These are phyloP conservation scores for Rhea americana DNA, from an alignment of 2,113 vertebrate genomes.

Conservation along the genomic window DNA sequence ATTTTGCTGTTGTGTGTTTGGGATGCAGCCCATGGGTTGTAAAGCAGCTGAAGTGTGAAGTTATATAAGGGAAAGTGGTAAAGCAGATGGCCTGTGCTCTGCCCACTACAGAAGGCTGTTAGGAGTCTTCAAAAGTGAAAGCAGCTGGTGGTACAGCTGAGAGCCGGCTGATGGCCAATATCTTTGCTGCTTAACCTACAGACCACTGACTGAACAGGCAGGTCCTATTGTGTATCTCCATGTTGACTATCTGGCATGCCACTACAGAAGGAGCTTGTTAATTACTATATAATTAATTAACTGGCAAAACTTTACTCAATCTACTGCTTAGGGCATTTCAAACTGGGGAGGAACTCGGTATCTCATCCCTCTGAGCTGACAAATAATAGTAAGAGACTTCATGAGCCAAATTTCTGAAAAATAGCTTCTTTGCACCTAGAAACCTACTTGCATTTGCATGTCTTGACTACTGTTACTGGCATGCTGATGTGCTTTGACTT, in stretches of 20 bases:
- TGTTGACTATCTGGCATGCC: neutral
- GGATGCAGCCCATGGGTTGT: neutral
- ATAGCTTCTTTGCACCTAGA: neutral
- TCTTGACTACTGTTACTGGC: neutral
- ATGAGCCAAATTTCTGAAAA: neutral
- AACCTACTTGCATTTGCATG: neutral
- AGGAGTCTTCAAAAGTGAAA: fast-evolving
- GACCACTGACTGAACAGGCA: neutral
- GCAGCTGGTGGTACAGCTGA: neutral
- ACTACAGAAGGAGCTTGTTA: neutral
- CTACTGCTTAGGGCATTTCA: neutral
- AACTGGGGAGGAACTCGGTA: neutral
- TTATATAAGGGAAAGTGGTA: neutral
- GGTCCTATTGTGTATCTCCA: neutral
- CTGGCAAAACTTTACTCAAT: neutral
- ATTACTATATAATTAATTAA: neutral
- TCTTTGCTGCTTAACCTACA: too few species aligned
- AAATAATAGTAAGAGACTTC: neutral
- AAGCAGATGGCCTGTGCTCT: neutral
- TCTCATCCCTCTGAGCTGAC: neutral
- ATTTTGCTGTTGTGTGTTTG: neutral
- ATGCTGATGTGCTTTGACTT: neutral
- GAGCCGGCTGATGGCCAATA: neutral
- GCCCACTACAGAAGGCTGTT: neutral
- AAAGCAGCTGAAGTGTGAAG: neutral